Base-by-base conservation (phyloP, 2,888 invertebrate genomes). In the Tenthredo mesomela region DNA sequence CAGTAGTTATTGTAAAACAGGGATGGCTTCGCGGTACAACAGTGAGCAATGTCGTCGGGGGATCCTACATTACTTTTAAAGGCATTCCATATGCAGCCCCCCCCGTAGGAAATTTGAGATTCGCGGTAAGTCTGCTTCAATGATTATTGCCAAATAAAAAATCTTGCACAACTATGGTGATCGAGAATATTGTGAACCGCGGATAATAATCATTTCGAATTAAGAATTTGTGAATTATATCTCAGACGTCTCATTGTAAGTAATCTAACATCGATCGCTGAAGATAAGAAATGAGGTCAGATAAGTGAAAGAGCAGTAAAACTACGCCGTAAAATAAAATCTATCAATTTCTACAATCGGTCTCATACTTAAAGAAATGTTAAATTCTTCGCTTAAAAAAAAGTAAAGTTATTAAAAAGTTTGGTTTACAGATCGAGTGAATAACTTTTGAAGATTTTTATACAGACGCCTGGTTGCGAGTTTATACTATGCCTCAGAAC, bases 21-120 rank as follows among this genome's bases (percentile, higher is more conserved):
- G 94, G 94, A 5, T 87, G 87, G 70, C 73, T 94, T 2, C 89
- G 87, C 85, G 94, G 94, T 6, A 87, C 85, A 2, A 85, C 86
- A 18, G 43, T 86, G 12, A 86, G 88, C 85, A 89, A 90, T 82
- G 85, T 90, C 25, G 83, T 88, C 1, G 92, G 92, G 1, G 86
- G 86, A 0, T 85, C 88, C 29, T 93, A 90, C 85, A 88, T 91
- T 9, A 89, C 91, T 50, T 94, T 93, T 70, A 88, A 88, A 71
- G 93, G 92, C 2, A 92, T 94, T 80, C 93, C 93, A 0, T 93
- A 91, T 75, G 94, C 93, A 2, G 90, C 91, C 73, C 92, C 94
- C 4, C 94, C 94, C 0, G 43, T 93, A 21, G 93, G 91, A 0
- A 85, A 91, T 15, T 89, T 93, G 1, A 89, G 93, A 87, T 94